A percentile compares a stretch with the other conserved stretches of the same genome.
Conservation (phyloP, 2,888 invertebrate genomes). For the Acrobasis suavella region DNA sequence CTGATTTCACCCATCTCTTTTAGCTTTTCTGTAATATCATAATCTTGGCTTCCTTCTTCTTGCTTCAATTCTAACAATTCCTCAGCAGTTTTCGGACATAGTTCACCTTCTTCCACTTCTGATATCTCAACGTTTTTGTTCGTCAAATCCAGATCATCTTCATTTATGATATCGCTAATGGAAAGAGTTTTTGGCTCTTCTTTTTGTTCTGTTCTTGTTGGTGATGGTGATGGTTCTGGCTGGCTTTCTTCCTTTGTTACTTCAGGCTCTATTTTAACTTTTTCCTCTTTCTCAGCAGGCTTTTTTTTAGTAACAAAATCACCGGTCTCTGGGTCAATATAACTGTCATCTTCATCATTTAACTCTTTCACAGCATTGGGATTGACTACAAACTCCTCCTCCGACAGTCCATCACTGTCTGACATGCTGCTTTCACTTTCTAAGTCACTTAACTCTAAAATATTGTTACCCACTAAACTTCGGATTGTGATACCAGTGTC, state of each 20-base stretch:
- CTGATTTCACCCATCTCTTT: slow-evolving; percentile 84
- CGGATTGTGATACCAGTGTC: slow-evolving; percentile 78
- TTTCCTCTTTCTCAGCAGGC: slow-evolving; percentile 16
- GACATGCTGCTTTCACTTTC: slow-evolving; percentile 72
- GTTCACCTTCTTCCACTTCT: slow-evolving; percentile 71
- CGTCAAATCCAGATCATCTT: slow-evolving; percentile 70
- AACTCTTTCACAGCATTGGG: slow-evolving; percentile 73
- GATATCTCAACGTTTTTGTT: slow-evolving; percentile 76
- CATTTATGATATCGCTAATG: slow-evolving; percentile 76
- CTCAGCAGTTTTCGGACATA: slow-evolving; percentile 65
- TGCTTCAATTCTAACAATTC: slow-evolving; percentile 69
- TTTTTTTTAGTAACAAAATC: slow-evolving; percentile 62
- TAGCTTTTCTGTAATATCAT: slow-evolving; percentile 83
- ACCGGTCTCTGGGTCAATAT: slow-evolving; percentile 78
- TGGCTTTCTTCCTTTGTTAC: slow-evolving; percentile 31
- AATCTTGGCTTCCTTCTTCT: slow-evolving; percentile 75
- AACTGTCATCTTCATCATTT: slow-evolving; percentile 75
- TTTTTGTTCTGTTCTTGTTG: slow-evolving; percentile 17
- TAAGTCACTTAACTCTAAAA: slow-evolving; percentile 76
- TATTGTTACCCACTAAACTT: slow-evolving; percentile 74
- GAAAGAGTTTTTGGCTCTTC: slow-evolving; percentile 70
- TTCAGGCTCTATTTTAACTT: slow-evolving; percentile 35
- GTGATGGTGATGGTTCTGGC: slow-evolving; percentile 31
- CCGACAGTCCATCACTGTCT: slow-evolving; percentile 77
- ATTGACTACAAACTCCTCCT: slow-evolving; percentile 76